Evolutionary conservation across 2,888 invertebrate genomes (phyloP), one percentile per base, ranked within the genome.

Genomic region (Apodemia duryi): DNA sequence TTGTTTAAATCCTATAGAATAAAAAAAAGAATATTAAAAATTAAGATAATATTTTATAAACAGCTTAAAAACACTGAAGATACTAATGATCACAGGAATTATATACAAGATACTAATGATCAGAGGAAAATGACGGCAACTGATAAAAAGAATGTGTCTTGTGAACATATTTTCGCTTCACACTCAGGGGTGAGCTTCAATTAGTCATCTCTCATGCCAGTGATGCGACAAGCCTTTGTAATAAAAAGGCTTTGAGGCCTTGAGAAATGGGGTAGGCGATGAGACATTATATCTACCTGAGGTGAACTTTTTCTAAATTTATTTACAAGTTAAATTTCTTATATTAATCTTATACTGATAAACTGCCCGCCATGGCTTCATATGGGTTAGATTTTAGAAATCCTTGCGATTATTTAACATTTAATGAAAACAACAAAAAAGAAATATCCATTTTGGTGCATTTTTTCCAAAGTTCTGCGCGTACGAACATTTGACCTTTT

Each of bases 161-260:
- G 57, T 57, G 57, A 57, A 32, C 57, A 57, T 57, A 13, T 57
- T 57, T 57, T 57, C 35, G 57, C 57, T 57, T 57, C 57, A 57
- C 35, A 35, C 57, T 57, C 2, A 57, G 57, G 57, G 57, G 57
- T 32, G 57, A 57, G 35, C 13, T 29, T 57, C 57, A 57, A 57
- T 57, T 57, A 57, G 57, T 57, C 57, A 57, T 57, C 57, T 57
- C 57, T 32, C 32, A 57, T 35, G 57, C 57, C 32, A 29, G 57
- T 32, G 57, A 32, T 2, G 32, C 57, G 32, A 32, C 57, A 57
- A 57, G 13, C 57, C 57, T 57, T 57, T 57, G 57, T 35, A 29
- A 35, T 57, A 57, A 35, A 57, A 57, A 57, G 35, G 57, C 32
- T 57, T 32, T 32, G 57, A 57, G 57, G 35, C 32, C 57, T 57